Base-by-base conservation (phyloP, 2,113 vertebrate genomes). In the Ameiurus melas region DNA sequence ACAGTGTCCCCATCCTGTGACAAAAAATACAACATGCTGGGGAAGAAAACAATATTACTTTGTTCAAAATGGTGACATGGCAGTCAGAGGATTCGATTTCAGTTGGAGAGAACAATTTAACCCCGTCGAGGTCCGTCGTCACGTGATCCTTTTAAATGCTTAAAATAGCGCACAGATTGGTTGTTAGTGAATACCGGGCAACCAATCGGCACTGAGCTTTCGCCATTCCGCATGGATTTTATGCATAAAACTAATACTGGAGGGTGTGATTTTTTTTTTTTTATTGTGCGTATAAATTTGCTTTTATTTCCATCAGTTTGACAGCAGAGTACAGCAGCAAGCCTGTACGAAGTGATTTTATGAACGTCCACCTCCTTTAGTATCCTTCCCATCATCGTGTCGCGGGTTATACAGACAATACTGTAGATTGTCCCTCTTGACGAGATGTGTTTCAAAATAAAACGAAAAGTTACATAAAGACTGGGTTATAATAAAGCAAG, bases 1-100 rank as follows among this genome's bases (percentile, higher is more conserved):
- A 94, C 92, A 94, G 91, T 87, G 86, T 92, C 91, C 83, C 82
- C 88, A 92, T 89, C 90, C 90, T 84, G 89, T 92, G 90, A 90
- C 91, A 90, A 92, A 22, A 1, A 66, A 27, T 64, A 57, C 2
- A 36, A 58, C 17, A 83, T 25, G 7, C 2, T 62, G 33, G 30
- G 75, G 22, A 7, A 25, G 30, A 58, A 75, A 39, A 39, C 12
- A 68, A 68, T 84, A 73, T 43, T 22, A 47, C 5, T 60, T 60
- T 60, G 43, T 60, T 33, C 6, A 33, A 33, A 33, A 33, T 17
- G 14, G 7, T 30, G n/a, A 30, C 30, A 17, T 17, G 30, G 66
- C 66, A 70, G n/a, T 70, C 14, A 70, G 66, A 3, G n/a, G 64
- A 30, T 30, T 51, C 13, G 25, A 77, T 25, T 27, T 27, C 43